Percentiles rank a stretch among this genome's conserved stretches.
Conservation (phyloP, 1,140 invertebrate species). For the Wasmannia auropunctata region DNA sequence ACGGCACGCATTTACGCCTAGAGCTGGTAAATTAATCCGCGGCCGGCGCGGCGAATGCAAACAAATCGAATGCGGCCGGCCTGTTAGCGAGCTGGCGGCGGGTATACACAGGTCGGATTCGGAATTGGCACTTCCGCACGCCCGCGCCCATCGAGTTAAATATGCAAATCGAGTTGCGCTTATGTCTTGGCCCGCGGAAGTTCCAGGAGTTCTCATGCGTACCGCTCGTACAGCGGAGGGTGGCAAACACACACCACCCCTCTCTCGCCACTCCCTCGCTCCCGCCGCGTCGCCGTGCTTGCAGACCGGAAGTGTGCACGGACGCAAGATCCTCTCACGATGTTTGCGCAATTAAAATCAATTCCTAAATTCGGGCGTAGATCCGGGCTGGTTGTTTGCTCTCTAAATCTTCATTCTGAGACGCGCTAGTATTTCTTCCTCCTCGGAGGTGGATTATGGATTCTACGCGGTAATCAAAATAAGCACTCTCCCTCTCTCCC, state of each 20-base stretch:
- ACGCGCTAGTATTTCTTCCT: not conserved
- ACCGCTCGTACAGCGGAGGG: not conserved
- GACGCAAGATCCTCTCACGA: slow-evolving; percentile 30
- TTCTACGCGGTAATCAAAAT: slow-evolving; percentile 10
- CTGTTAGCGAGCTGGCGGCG: not conserved
- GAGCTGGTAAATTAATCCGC: slow-evolving; percentile 70
- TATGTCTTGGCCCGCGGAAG: slow-evolving; percentile 63
- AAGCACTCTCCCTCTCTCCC: not conserved
- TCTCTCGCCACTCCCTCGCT: not conserved
- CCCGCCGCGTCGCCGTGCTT: not conserved
- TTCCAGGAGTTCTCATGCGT: slow-evolving; percentile 3
- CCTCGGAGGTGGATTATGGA: not conserved
- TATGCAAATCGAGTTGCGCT: slow-evolving; percentile 74
- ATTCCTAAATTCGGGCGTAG: slow-evolving; percentile 11
- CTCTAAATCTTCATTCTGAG: slow-evolving; percentile 18
- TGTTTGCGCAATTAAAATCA: slow-evolving; percentile 71
- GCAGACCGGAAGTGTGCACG: slow-evolving; percentile 42
- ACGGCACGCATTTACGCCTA: slow-evolving; percentile 47
- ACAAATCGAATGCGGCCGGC: slow-evolving; percentile 66
- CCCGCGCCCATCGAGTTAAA: slow-evolving; percentile 63
- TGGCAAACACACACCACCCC: slow-evolving; percentile 51
- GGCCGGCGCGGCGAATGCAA: slow-evolving; percentile 49
- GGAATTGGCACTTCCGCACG: slow-evolving; percentile 30
- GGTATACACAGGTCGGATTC: not conserved
- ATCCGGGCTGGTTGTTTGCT: not conserved